Conservation (phyloP, 2,113 vertebrate species). For the Bothrops jararaca region DNA sequence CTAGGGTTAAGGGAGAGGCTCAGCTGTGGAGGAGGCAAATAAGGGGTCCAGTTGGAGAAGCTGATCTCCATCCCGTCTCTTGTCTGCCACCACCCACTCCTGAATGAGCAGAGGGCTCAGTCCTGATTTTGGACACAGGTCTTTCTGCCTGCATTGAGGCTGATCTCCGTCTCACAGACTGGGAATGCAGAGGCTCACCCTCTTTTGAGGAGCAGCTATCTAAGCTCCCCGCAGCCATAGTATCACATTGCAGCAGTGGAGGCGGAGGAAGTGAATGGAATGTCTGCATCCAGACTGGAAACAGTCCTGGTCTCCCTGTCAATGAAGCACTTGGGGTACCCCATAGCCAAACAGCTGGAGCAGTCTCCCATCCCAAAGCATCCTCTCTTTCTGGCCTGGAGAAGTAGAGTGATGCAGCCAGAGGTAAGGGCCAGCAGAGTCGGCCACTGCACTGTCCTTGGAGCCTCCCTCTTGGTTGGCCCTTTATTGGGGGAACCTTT, state of each 20-base stretch:
- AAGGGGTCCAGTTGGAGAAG: neutral
- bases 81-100: neutral
- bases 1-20: neutral
- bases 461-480: neutral
- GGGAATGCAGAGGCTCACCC: neutral
- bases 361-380: neutral
- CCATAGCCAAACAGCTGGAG: neutral
- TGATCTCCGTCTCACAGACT: neutral
- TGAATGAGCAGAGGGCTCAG: neutral
- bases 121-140: neutral
- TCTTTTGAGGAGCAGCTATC: neutral
- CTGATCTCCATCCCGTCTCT: neutral
- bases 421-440: neutral
- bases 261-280: neutral
- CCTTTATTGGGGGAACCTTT: neutral
- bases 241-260: neutral
- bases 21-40: neutral
- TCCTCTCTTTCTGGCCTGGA: neutral
- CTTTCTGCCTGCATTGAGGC: neutral
- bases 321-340: neutral
- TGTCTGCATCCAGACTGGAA: neutral
- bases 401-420: neutral
- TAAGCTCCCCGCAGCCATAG: neutral
- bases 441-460: neutral
- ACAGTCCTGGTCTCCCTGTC: neutral